Conservation (phyloP, 2,888 invertebrate species). For the Orchestes rusci region DNA sequence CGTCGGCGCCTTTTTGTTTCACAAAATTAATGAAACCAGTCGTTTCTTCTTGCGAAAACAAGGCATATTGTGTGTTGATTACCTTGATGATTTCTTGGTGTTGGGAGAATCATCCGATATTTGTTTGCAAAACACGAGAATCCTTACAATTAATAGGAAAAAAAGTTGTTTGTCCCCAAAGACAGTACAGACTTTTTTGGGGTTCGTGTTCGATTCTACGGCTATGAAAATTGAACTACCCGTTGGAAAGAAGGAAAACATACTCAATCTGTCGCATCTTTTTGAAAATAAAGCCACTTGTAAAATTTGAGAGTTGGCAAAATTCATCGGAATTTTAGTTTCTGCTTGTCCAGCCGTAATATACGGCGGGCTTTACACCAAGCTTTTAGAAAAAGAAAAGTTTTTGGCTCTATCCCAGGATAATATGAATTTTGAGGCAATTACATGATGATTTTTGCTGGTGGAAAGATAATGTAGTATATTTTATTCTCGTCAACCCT, state of each 20-base stretch:
- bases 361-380: too few relatives aligned
- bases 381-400: not conserved
- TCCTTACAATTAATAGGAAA: too few relatives aligned
- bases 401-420: not conserved
- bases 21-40: not conserved
- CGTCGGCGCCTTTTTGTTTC: conserved; percentile 4
- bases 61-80: not conserved
- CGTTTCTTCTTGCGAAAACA: not conserved
- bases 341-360: not conserved
- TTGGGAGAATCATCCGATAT: not conserved
- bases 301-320: not conserved
- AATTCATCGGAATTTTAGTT: not conserved
- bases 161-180: too few relatives aligned
- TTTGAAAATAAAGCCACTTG: not conserved
- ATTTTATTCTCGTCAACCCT: too few relatives aligned
- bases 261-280: not conserved
- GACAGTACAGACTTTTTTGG: too few relatives aligned
- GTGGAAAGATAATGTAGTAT: too few relatives aligned
- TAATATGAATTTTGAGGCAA: too few relatives aligned
- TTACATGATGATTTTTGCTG: too few relatives aligned
- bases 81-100: not conserved
- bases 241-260: not conserved
- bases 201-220: too few relatives aligned
- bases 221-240: too few relatives aligned
- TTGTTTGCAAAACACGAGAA: not conserved